phyloP scores from a whole-genome alignment of 1,140 invertebrate species.

The Drosophila erecta region DNA sequence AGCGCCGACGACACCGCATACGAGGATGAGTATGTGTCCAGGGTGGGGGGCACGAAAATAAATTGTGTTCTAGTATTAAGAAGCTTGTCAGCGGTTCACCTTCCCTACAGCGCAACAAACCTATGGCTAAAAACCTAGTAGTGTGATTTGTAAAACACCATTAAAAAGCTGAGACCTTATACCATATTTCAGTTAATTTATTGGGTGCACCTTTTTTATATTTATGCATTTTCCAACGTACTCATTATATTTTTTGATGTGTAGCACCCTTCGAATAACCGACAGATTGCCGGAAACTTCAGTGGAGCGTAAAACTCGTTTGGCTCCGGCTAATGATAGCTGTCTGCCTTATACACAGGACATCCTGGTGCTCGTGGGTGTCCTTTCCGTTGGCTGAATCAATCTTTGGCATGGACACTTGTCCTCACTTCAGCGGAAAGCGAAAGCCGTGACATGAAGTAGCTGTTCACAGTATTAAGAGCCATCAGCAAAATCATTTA shows the following conservation, averaged over 20 bases:
- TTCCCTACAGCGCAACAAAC: conserved; percentile 18
- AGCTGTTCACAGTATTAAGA: conserved; percentile 42
- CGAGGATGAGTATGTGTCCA: conserved; percentile 71
- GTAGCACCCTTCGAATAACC: conserved; percentile 9
- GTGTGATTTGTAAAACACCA: neutral
- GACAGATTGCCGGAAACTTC: conserved; percentile 36
- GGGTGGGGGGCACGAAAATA: neutral
- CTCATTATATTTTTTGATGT: neutral
- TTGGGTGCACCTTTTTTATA: too few species aligned
- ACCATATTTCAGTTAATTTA: too few species aligned
- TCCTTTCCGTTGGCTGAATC: conserved; percentile 24
- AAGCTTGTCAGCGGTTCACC: conserved; percentile 24
- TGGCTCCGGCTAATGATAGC: conserved; percentile 47
- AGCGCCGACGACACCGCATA: conserved; percentile 66
- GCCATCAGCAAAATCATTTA: conserved; percentile 47
- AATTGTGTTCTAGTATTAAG: conserved; percentile 23
- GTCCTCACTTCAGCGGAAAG: conserved; percentile 21
- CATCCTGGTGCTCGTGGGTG: neutral
- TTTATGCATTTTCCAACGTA: too few species aligned
- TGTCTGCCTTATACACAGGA: conserved; percentile 6
- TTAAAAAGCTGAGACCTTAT: neutral
- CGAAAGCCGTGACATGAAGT: conserved; percentile 33
- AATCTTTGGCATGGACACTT: conserved; percentile 39
- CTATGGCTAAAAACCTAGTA: too few species aligned
- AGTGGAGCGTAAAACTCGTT: conserved; percentile 58